These are phyloP conservation scores for Drosophila saltans DNA, from an alignment of 1,140 invertebrate genomes.

Conservation along the genomic window DNA sequence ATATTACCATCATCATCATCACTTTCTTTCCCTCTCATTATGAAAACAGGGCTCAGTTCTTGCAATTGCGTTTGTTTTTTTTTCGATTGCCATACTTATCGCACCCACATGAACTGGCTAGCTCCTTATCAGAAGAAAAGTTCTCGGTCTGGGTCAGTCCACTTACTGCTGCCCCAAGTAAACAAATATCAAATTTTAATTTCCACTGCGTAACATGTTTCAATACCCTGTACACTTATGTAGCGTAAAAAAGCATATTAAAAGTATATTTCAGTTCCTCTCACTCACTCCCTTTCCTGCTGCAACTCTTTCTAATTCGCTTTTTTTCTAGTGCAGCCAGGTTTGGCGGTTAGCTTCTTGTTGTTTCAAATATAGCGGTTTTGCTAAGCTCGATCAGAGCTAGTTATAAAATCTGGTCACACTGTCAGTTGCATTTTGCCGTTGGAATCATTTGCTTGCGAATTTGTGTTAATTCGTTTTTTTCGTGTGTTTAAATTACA, in stretches of 20 bases:
- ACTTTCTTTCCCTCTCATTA: conserved; percentile 32
- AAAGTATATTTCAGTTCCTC: not conserved
- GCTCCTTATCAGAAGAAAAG: conserved; percentile 46
- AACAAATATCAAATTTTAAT: conserved; percentile 62
- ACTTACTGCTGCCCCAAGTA: conserved; percentile 36
- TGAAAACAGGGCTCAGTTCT: conserved; percentile 25
- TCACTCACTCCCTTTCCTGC: no score
- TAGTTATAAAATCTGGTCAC: no score
- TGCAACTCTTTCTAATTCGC: no score
- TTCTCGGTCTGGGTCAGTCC: conserved; percentile 53
- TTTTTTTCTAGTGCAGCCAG: no score
- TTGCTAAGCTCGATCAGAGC: not conserved
- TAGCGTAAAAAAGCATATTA: not conserved
- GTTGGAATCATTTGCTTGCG: no score
- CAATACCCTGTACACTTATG: not conserved
- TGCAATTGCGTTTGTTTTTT: not conserved
- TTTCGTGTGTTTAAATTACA: no score
- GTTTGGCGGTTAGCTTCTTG: not conserved
- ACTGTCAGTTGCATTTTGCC: no score
- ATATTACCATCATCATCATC: not conserved
- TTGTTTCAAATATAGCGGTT: not conserved
- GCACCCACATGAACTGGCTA: conserved; percentile 57
- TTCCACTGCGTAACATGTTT: conserved; percentile 8
- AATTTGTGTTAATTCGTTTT: no score
- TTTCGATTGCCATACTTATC: conserved; percentile 37